Conservation (phyloP, 1,140 invertebrate genomes). For the Lordiphosa stackelbergi region DNA sequence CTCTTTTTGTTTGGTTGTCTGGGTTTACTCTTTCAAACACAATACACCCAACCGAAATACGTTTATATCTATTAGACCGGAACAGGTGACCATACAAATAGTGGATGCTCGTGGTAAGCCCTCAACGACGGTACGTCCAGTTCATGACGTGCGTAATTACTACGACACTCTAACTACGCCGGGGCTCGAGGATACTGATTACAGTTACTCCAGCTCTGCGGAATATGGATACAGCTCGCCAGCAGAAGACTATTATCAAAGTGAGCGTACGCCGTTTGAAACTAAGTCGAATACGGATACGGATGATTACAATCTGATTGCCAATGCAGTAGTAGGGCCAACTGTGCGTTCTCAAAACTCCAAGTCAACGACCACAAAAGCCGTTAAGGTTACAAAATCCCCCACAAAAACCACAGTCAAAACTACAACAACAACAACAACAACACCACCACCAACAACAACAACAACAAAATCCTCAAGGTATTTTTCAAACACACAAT, state of each 20-base stretch:
- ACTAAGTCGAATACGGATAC: slow-evolving; percentile 7
- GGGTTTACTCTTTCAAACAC: slow-evolving; percentile 9
- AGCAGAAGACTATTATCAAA: slow-evolving; percentile 41
- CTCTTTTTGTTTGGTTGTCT: no score
- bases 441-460: slow-evolving; percentile 20
- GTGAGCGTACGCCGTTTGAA: slow-evolving; percentile 20
- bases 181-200: slow-evolving; percentile 29
- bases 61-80: slow-evolving; percentile 49
- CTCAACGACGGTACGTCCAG: slow-evolving; percentile 30
- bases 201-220: slow-evolving; percentile 48
- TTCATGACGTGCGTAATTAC: slow-evolving; percentile 41
- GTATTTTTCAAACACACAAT: slow-evolving; percentile 33
- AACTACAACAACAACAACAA: slow-evolving; percentile 39
- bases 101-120: slow-evolving; percentile 26
- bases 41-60: slow-evolving; percentile 41
- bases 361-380: slow-evolving; percentile 25
- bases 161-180: slow-evolving; percentile 50
- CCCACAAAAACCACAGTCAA: slow-evolving; percentile 32
- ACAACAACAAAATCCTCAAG: slow-evolving; percentile 41
- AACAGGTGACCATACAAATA: slow-evolving; percentile 52
- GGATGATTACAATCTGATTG: slow-evolving; percentile 44
- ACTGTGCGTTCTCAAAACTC: no score
- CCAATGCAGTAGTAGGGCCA: slow-evolving; percentile 32
- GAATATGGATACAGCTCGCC: slow-evolving; percentile 36
- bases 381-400: slow-evolving; percentile 32